These are phyloP conservation scores for Drosophila parabipectinata DNA, from an alignment of 1,140 invertebrate genomes.

Conservation along the genomic window DNA sequence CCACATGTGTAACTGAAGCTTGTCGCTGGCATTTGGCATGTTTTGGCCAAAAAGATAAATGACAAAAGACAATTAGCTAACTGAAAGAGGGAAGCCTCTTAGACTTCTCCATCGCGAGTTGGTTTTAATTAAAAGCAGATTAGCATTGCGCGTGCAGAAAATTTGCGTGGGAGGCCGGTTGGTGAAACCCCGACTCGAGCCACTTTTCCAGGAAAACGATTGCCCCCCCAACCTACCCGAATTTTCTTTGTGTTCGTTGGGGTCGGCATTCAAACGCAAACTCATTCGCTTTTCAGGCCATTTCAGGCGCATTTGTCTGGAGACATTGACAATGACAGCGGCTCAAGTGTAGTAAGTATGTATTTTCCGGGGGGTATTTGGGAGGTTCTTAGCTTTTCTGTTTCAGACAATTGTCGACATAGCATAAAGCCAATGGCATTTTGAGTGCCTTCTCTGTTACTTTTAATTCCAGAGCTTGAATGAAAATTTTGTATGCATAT, in stretches of 20 bases:
- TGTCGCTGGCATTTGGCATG: constrained; percentile 25
- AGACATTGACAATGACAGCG: constrained; percentile 72
- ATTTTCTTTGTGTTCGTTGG: constrained; percentile 2
- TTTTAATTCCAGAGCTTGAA: constrained; percentile 61
- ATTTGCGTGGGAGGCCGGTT: constrained; percentile 27
- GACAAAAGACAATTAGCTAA: constrained; percentile 62
- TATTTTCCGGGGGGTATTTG: neutral
- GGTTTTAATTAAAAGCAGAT: constrained; percentile 81
- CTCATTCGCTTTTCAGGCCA: constrained; percentile 36
- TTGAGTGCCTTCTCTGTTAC: constrained; percentile 53
- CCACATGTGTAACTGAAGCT: constrained; percentile 42
- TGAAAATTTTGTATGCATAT: constrained; percentile 60
- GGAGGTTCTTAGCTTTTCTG: constrained; percentile 37
- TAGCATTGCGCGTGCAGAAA: constrained; percentile 73
- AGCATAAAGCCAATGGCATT: constrained; percentile 65
- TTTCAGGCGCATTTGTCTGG: constrained; percentile 51
- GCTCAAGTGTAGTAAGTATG: constrained; percentile 28
- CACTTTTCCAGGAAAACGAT: constrained; percentile 55
- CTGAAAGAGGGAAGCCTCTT: constrained; percentile 63
- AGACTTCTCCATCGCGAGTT: constrained; percentile 51
- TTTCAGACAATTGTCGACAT: constrained; percentile 59
- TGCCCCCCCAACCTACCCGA: constrained; percentile 1
- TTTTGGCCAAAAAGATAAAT: constrained; percentile 53
- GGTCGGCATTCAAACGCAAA: constrained; percentile 6
- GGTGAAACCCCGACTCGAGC: neutral